A percentile compares a stretch with the other conserved stretches of the same genome.
Conservation (phyloP, 2,888 invertebrate genomes). For the Hirtodrosophila alboralis region DNA sequence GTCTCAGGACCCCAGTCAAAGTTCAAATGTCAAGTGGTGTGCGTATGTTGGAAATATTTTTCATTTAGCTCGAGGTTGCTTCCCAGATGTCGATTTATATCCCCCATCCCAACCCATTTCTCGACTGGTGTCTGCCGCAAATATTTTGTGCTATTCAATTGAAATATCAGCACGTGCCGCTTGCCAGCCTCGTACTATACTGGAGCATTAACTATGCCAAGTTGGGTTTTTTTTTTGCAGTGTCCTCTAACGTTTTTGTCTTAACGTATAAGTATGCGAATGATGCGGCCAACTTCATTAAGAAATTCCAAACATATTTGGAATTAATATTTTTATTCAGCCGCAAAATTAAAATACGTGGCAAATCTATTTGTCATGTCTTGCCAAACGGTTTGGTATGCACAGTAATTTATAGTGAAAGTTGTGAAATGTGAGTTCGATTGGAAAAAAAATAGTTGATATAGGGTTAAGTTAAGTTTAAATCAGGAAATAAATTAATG, state of each 20-base stretch:
- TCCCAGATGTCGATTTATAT: no score
- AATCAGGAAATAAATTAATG: no score
- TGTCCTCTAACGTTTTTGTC: constrained; percentile 58
- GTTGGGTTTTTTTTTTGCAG: constrained; percentile 10
- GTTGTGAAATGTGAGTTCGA: constrained; percentile 6
- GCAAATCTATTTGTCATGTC: constrained; percentile 10
- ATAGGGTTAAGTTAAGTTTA: no score
- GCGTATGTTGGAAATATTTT: constrained; percentile 54
- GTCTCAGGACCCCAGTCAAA: constrained; percentile 30
- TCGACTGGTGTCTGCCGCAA: constrained; percentile 45
- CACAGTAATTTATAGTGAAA: constrained; percentile 14
- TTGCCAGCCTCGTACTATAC: constrained; percentile 33
- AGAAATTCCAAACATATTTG: constrained; percentile 73
- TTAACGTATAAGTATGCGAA: constrained; percentile 37
- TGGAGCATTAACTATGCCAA: constrained; percentile 22
- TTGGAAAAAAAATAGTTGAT: no score
- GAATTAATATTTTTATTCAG: constrained; percentile 40
- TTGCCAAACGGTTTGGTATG: neutral
- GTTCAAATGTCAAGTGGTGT: constrained; percentile 68
- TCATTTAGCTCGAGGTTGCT: constrained; percentile 37
- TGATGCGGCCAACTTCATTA: constrained; percentile 66
- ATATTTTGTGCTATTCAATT: constrained; percentile 72
- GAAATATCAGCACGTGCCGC: constrained; percentile 75
- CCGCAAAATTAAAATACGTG: constrained; percentile 44
- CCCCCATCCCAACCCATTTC: no score